Conservation (phyloP, 2,888 invertebrate genomes). For the Vandiemenella viatica region DNA sequence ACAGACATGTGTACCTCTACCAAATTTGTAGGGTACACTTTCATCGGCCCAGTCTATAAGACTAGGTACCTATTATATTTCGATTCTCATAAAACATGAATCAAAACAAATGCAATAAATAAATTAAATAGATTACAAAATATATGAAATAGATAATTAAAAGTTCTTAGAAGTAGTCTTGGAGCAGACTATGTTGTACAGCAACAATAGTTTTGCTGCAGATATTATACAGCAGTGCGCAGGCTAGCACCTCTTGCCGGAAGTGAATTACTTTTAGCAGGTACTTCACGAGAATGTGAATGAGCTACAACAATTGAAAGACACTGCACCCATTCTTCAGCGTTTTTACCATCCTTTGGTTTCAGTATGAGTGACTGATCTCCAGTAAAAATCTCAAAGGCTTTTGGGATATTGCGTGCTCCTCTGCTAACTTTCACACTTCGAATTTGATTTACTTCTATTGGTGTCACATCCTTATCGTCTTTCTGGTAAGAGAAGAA, state of each 20-base stretch:
- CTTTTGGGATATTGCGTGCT: constrained; percentile 83
- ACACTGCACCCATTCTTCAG: constrained; percentile 93
- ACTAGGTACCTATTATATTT: no score
- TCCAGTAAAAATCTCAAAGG: constrained; percentile 91
- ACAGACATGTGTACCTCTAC: no score
- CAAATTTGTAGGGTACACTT: no score
- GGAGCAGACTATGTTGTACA: no score
- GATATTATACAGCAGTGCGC: constrained; percentile 10
- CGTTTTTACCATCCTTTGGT: constrained; percentile 86
- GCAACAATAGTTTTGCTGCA: no score
- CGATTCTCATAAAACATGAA: no score
- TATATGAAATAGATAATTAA: no score
- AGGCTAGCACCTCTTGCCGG: constrained; percentile 29
- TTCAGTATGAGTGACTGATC: constrained; percentile 85
- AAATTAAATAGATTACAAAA: no score
- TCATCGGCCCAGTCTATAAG: no score
- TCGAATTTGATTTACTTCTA: constrained; percentile 84
- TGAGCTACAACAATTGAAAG: constrained; percentile 85
- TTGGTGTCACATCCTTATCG: constrained; percentile 38
- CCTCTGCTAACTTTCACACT: constrained; percentile 88
- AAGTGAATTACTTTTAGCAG: constrained; percentile 32
- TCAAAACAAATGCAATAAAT: no score
- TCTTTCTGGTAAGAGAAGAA: constrained; percentile 45
- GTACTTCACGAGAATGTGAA: constrained; percentile 38
- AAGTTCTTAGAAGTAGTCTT: no score